Percentiles rank a stretch among this genome's conserved stretches.
Evolutionary conservation across 2,797 vertebrate species (phyloP).

Genomic region (Spea hammondii): DNA sequence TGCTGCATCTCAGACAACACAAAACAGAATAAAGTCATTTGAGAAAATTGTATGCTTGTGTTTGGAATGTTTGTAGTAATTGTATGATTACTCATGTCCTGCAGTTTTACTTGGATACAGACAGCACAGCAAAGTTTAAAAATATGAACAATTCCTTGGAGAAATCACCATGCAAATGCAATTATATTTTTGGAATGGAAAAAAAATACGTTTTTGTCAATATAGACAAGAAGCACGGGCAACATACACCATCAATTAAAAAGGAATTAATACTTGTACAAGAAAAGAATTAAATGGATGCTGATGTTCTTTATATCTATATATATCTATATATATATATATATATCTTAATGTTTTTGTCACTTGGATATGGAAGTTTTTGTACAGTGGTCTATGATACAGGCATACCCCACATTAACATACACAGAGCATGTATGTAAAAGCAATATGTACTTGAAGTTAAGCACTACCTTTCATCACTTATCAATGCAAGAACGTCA

Average conservation of each 20-base stretch:
- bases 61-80: conserved; percentile 12
- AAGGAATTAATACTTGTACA: background rate
- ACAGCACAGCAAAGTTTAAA: conserved; percentile 14
- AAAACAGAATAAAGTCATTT: conserved; percentile 10
- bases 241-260: background rate
- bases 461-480: too few relatives aligned
- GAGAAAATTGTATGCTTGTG: background rate
- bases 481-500: too few relatives aligned
- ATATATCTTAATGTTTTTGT: too few relatives aligned
- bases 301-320: too few relatives aligned
- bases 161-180: conserved; percentile 9
- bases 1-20: conserved; percentile 7
- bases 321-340: too few relatives aligned
- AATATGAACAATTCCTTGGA: conserved; percentile 5
- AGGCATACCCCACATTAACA: too few relatives aligned
- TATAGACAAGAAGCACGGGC: background rate
- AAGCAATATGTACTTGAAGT: too few relatives aligned
- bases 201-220: conserved; percentile 3
- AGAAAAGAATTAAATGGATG: too few relatives aligned
- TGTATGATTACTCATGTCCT: conserved; percentile 12
- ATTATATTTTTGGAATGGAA: conserved; percentile 14
- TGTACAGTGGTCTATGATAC: too few relatives aligned
- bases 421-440: too few relatives aligned
- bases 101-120: conserved; percentile 12
- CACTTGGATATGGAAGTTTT: too few relatives aligned